These are phyloP conservation scores for Merops nubicus DNA, from an alignment of 2,113 vertebrate species.

Conservation along the genomic window DNA sequence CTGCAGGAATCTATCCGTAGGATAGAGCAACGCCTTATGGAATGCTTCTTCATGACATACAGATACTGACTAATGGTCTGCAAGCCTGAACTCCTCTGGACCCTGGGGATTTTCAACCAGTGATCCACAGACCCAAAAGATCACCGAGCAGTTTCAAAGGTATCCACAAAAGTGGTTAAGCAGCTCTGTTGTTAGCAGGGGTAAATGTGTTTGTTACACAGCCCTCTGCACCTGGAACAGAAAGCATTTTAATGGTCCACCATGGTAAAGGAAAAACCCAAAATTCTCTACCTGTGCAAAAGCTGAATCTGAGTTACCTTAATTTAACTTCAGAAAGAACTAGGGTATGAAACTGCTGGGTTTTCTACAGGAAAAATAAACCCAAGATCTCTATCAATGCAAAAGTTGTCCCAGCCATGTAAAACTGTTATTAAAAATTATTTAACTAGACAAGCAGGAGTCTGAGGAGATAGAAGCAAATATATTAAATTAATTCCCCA, in stretches of 20 bases:
- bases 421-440: neutral
- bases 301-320: neutral
- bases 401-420: neutral
- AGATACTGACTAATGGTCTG: neutral
- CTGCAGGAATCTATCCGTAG: too few relatives aligned
- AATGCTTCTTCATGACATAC: neutral
- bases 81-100: neutral
- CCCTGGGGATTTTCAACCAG: neutral
- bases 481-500: neutral
- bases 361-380: neutral
- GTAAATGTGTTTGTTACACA: neutral
- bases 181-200: neutral
- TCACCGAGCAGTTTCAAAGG: neutral
- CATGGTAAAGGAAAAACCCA: neutral
- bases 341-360: neutral
- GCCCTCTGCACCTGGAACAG: neutral
- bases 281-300: neutral
- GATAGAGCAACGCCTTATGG: neutral
- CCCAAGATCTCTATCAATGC: neutral
- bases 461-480: neutral
- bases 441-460: neutral
- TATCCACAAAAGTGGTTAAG: neutral
- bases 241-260: neutral
- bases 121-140: neutral
- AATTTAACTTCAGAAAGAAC: neutral